Conservation (phyloP, 2,113 vertebrate genomes). For the Macroglossus sobrinus region DNA sequence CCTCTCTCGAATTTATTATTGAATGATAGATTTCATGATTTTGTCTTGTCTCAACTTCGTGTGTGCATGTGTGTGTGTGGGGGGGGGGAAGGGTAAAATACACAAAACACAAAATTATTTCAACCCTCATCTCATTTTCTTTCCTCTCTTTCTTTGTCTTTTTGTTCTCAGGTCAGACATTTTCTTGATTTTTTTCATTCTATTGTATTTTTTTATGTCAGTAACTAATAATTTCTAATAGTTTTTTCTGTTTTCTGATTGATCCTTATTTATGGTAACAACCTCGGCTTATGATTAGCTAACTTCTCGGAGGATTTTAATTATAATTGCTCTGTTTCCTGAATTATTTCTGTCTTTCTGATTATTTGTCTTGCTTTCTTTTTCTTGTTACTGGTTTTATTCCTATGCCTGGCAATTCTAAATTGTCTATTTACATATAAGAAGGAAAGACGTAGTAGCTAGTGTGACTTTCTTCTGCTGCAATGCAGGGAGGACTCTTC, state of each 20-base stretch:
- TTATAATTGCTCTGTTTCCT: neutral
- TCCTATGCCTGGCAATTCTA: neutral
- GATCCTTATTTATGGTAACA: neutral
- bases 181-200: neutral
- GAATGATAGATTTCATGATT: neutral
- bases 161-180: neutral
- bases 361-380: neutral
- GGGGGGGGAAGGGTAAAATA: neutral
- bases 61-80: neutral
- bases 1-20: neutral
- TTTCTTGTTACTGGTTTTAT: constrained; percentile 4
- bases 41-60: neutral
- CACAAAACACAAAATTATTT: neutral
- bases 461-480: neutral
- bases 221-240: neutral
- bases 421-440: neutral
- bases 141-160: neutral
- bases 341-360: constrained; percentile 14
- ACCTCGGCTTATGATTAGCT: neutral
- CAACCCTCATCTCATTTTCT: neutral
- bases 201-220: neutral
- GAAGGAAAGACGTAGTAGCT: neutral
- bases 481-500: neutral
- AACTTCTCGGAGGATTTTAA: neutral
- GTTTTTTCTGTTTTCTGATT: constrained; percentile 4